phyloP scores from a whole-genome alignment of 2,888 invertebrate genomes.

The Polymixis lichenea region DNA sequence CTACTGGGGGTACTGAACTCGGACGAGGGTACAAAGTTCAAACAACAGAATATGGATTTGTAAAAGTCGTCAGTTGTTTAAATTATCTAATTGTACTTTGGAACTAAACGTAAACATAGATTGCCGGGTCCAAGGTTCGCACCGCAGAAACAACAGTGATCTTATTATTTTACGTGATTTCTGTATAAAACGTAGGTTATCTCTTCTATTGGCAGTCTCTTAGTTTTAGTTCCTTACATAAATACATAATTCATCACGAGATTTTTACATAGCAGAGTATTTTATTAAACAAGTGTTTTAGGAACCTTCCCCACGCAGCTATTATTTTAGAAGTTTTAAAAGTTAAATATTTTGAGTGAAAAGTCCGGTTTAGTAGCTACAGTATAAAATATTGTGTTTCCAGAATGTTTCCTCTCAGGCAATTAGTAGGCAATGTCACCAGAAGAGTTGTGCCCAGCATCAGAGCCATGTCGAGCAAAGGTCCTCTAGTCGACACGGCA shows the following conservation, averaged over 20 bases:
- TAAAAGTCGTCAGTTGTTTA: neutral
- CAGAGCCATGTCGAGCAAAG: constrained; percentile 79
- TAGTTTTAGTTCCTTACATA: neutral
- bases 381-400: constrained; percentile 51
- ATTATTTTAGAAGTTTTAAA: neutral
- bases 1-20: neutral
- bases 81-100: constrained; percentile 33
- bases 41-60: neutral
- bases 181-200: constrained; percentile 24
- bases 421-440: constrained; percentile 72
- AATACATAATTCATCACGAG: neutral
- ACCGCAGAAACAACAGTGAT: constrained; percentile 11
- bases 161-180: neutral
- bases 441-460: constrained; percentile 72
- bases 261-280: neutral
- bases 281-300: neutral
- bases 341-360: neutral
- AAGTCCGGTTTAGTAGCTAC: neutral
- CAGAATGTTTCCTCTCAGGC: constrained; percentile 84
- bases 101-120: constrained; percentile 41
- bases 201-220: neutral
- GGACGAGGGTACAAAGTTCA: constrained; percentile 27
- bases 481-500: constrained; percentile 90
- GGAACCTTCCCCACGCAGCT: neutral
- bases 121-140: constrained; percentile 21